phyloP scores from a whole-genome alignment of 1,140 invertebrate species.

The Brachystomella parvula region DNA sequence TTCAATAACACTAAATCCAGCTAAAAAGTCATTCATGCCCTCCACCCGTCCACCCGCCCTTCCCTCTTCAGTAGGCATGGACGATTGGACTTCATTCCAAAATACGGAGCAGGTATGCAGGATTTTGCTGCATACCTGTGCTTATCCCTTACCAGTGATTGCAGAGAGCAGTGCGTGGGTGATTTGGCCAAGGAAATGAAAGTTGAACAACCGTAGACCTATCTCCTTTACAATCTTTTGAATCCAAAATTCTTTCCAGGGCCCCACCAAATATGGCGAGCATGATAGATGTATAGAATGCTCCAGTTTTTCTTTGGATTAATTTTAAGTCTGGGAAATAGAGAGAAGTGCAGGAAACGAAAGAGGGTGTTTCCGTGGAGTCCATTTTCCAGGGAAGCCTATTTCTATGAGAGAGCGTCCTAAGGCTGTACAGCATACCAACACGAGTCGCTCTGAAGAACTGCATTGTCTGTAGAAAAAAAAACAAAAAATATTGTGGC shows the following conservation, averaged over 20 bases:
- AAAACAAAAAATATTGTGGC: background rate
- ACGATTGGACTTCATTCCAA: too few relatives aligned
- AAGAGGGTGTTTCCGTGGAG: background rate
- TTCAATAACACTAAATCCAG: too few relatives aligned
- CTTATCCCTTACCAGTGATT: background rate
- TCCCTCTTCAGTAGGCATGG: too few relatives aligned
- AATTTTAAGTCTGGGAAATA: conserved; percentile 3
- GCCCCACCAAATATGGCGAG: background rate
- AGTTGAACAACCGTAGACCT: background rate
- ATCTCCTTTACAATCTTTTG: background rate
- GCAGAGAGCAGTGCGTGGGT: background rate
- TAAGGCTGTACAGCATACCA: background rate
- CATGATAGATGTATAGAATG: background rate
- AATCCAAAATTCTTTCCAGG: background rate
- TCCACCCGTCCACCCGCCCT: too few relatives aligned
- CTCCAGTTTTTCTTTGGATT: background rate
- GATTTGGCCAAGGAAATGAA: background rate
- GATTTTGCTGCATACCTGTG: too few relatives aligned
- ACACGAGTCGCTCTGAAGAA: background rate
- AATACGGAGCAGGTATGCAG: too few relatives aligned
- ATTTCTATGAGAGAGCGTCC: too few relatives aligned
- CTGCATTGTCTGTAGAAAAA: background rate
- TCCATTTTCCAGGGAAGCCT: background rate
- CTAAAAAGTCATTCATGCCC: too few relatives aligned
- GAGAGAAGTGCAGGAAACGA: background rate